phyloP scores from a whole-genome alignment of 2,797 vertebrate species.

The Geotrypetes seraphini region DNA sequence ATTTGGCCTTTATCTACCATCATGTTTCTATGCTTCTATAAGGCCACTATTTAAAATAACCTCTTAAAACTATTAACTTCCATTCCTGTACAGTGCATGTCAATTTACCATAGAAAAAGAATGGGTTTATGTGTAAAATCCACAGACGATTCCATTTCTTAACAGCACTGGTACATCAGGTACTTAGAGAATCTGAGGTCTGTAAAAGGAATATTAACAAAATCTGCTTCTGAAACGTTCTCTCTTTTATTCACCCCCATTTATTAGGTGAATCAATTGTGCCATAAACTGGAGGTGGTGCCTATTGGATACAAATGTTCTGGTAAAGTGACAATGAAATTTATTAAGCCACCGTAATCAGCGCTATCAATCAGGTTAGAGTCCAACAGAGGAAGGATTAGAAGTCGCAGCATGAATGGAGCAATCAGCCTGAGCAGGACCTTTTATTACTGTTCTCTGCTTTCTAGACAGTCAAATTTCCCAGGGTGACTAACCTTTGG shows the following conservation, averaged over 20 bases:
- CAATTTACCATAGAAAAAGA: no score
- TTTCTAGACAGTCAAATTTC: neutral
- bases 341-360: slow-evolving; percentile 11
- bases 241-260: neutral
- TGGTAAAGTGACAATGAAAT: neutral
- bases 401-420: neutral
- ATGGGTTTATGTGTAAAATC: no score
- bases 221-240: no score
- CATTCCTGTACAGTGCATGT: no score
- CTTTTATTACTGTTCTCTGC: neutral
- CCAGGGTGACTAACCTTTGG: slow-evolving; percentile 1
- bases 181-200: no score
- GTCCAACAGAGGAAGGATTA: neutral
- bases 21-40: no score
- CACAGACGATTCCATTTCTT: no score
- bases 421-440: neutral
- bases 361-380: slow-evolving; percentile 4
- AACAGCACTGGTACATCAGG: no score
- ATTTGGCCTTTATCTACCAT: no score
- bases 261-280: slow-evolving; percentile 12
- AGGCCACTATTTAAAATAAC: no score
- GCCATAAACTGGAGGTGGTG: neutral
- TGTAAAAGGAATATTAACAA: no score
- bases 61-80: no score
- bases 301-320: neutral